A percentile compares a stretch with the other conserved stretches of the same genome.
Evolutionary conservation across 2,113 vertebrate species (phyloP).

Genomic region (Chitala chitala): DNA sequence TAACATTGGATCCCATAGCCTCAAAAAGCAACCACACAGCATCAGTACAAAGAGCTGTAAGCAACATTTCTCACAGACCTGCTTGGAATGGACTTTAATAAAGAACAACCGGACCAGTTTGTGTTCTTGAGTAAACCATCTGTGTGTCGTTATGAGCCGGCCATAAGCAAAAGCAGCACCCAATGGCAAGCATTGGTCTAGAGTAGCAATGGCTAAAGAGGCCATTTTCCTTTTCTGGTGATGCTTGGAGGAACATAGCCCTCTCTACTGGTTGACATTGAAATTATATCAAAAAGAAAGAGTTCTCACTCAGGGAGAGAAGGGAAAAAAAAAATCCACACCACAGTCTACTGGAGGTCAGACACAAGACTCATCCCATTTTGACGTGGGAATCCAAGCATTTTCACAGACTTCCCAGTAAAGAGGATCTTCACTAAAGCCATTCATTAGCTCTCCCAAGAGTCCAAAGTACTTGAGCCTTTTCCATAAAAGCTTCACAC

Average conservation of each 20-base stretch:
- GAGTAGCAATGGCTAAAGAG: background rate
- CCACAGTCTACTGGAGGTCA: background rate
- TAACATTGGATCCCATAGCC: background rate
- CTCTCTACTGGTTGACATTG: background rate
- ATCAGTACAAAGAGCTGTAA: constrained; percentile 6
- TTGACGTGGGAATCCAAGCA: background rate
- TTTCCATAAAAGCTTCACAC: too few relatives aligned
- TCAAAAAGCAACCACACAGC: background rate
- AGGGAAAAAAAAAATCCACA: background rate
- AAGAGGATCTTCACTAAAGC: too few relatives aligned
- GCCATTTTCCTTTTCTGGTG: background rate
- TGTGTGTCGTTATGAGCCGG: background rate
- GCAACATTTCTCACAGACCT: background rate
- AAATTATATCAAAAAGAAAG: background rate
- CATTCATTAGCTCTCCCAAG: too few relatives aligned
- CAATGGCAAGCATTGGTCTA: background rate
- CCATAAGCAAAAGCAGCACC: background rate
- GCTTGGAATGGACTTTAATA: constrained; percentile 8
- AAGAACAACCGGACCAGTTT: background rate
- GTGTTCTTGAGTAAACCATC: background rate
- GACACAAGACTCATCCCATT: background rate
- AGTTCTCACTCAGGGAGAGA: background rate
- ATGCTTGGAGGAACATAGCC: background rate
- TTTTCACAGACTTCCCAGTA: constrained; percentile 1
- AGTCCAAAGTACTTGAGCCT: too few relatives aligned